These are phyloP conservation scores for Clivina fossor DNA, from an alignment of 2,888 invertebrate genomes.

Conservation along the genomic window DNA sequence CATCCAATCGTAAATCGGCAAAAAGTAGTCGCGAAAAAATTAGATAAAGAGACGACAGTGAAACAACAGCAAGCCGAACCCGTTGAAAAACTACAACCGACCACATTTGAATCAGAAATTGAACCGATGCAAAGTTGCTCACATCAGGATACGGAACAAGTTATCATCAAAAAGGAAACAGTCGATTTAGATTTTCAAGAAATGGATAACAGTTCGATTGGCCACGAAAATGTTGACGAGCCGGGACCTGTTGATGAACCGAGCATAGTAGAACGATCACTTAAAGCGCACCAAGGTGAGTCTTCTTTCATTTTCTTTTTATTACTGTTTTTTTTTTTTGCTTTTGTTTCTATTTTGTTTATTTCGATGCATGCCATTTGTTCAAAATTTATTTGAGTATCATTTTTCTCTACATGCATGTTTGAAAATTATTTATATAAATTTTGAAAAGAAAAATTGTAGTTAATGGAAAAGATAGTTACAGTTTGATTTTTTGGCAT, in stretches of 20 bases:
- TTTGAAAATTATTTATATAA: too few relatives aligned
- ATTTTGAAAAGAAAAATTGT: too few relatives aligned
- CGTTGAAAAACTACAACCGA: conserved; percentile 1
- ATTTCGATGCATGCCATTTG: too few relatives aligned
- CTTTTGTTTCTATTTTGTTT: conserved; percentile 1
- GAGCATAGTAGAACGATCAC: conserved; percentile 30
- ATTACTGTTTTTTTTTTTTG: conserved; percentile 2
- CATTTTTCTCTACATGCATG: too few relatives aligned
- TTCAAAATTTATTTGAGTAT: too few relatives aligned
- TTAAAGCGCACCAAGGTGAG: conserved; percentile 32
- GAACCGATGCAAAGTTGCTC: conserved; percentile 31
- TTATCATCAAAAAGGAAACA: conserved; percentile 25
- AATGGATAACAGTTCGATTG: conserved; percentile 24
- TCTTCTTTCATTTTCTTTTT: neutral
- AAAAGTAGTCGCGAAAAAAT: conserved; percentile 11
- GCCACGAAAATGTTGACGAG: conserved; percentile 16
- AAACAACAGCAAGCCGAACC: conserved; percentile 6
- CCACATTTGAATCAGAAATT: conserved; percentile 5
- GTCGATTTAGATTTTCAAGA: conserved; percentile 22
- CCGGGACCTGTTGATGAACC: conserved; percentile 23
- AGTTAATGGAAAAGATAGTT: too few relatives aligned
- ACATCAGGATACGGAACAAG: conserved; percentile 10
- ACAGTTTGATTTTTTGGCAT: too few relatives aligned
- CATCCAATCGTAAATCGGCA: neutral
- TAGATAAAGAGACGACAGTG: conserved; percentile 5